Evolutionary conservation across 2,113 vertebrate species (phyloP).

Genomic region (Hippocampus abdominalis): DNA sequence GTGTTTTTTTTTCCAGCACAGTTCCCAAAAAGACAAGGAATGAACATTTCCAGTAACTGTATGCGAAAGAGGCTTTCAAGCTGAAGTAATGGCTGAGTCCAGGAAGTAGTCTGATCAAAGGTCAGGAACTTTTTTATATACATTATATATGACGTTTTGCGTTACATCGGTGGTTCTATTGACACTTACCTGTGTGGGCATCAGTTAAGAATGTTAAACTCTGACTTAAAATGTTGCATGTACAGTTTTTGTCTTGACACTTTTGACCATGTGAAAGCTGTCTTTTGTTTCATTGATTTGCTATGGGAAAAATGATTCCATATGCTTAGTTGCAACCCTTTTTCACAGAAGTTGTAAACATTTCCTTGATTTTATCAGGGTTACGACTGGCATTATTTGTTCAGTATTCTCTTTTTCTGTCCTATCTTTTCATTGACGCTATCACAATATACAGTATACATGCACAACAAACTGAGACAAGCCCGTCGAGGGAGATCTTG

Average conservation of each 20-base stretch:
- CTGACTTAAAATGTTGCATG: background rate
- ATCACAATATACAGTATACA: background rate
- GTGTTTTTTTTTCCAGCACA: no score
- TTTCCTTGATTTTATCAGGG: background rate
- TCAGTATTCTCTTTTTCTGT: background rate
- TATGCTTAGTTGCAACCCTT: background rate
- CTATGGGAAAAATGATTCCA: background rate
- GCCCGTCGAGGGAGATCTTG: slow-evolving; percentile 4
- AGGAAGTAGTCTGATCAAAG: no score
- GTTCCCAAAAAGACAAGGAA: no score
- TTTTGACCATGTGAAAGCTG: background rate
- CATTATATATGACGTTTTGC: no score
- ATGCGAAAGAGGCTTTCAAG: no score
- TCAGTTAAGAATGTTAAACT: background rate
- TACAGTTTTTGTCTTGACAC: background rate
- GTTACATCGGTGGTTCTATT: background rate
- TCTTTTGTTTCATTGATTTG: background rate
- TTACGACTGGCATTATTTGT: background rate
- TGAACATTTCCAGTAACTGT: no score
- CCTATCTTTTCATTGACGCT: background rate
- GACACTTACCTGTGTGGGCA: background rate
- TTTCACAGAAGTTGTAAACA: background rate
- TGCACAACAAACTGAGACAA: background rate
- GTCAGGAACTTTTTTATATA: no score
- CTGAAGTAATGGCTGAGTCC: no score